Conservation (phyloP, 2,888 invertebrate genomes). For the Leptopilina myrica region DNA sequence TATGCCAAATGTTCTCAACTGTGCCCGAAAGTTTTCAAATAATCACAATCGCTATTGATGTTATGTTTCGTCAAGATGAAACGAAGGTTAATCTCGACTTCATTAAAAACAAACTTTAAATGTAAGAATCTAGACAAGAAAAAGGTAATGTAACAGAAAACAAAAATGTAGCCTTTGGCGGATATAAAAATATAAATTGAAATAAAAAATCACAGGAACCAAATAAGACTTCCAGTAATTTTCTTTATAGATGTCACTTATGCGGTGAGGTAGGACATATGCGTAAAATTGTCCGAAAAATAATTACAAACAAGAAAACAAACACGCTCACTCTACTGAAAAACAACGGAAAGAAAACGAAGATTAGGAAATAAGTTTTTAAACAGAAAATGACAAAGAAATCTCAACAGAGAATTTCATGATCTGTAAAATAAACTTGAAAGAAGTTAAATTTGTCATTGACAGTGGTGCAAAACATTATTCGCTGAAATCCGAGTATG, state of each 20-base stretch:
- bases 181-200: constrained; percentile 25
- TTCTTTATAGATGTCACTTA: constrained; percentile 21
- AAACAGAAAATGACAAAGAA: background rate
- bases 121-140: constrained; percentile 25
- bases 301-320: constrained; percentile 7
- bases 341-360: background rate
- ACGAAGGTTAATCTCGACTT: constrained; percentile 1
- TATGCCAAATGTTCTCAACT: constrained; percentile 13
- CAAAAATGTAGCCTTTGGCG: constrained; percentile 20
- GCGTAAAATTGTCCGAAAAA: constrained; percentile 9
- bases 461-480: constrained; percentile 2
- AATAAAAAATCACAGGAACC: constrained; percentile 9
- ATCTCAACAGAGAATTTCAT: background rate
- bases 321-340: background rate
- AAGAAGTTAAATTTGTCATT: constrained; percentile 6
- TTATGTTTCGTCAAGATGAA: constrained; percentile 26
- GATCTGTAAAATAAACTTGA: background rate
- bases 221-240: background rate
- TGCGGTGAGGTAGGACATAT: constrained; percentile 30
- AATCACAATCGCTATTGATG: constrained; percentile 13
- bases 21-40: constrained; percentile 21
- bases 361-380: background rate
- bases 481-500: background rate
- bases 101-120: constrained; percentile 25
- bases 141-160: background rate